Evolutionary conservation across 2,113 vertebrate species (phyloP), one percentile per base, ranked within the genome.

Genomic region (Arothron firmamentum): DNA sequence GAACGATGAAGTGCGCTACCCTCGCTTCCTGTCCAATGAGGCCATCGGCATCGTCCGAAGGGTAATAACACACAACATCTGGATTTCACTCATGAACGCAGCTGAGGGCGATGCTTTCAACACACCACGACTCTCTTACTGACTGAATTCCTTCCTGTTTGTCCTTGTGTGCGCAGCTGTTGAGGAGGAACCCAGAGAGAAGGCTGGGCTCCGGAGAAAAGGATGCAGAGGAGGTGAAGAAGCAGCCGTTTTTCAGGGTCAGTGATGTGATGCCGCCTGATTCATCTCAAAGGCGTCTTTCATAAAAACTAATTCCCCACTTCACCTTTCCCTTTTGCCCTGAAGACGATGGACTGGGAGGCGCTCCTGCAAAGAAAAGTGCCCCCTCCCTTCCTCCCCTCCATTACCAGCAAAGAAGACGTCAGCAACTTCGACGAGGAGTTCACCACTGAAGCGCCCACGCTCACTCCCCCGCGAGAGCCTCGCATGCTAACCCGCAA

Each of bases 381-480:
- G 52, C 93, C 94, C 61, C 95, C 97, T 5, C 97, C 97, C 5
- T 99, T 99, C 21, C 87, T 98, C 62, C 97, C 97, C 6, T 91
- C 91, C 62, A 94, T 99, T 31, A 85, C 91, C 74, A 88, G 90
- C 69, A 90, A 92, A 70, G 96, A 98, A 83, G 97, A 99, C 12
- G 95, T 99, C 84, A 97, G 97, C 76, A 99, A 99, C 88, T 99
- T 99, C 16, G 97, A 99, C 58, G 94, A 97, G 60, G 97, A 99
- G 91, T 98, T 99, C 92, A 99, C 97, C 86, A 92, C 94, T 8
- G 97, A 99, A 87, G 88, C 88, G 19, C 92, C 96, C 49, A 87
- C 92, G 46, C 92, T 99, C 78, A 99, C 97, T 20, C 97, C 96
- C 9, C 97, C 97, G 11, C 93, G 95, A n/a, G 97, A 99, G 90